Evolutionary conservation across 2,888 invertebrate genomes (phyloP).

Genomic region (Aphodius sticticus): DNA sequence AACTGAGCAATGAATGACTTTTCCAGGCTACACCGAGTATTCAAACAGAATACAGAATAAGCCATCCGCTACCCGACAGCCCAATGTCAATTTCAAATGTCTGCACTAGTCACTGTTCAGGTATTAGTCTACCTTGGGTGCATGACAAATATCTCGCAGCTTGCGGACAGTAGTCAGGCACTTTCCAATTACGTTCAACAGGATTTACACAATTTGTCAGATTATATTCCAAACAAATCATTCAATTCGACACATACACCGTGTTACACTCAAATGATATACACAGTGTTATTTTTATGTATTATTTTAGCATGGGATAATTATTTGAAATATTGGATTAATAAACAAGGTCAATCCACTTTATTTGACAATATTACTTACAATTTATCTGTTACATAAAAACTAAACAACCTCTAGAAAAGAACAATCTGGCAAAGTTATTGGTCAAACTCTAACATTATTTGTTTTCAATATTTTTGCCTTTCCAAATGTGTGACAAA

Average conservation of each 20-base stretch:
- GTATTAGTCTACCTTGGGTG: slow-evolving; percentile 35
- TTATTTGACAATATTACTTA: too few species aligned
- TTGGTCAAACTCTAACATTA: too few species aligned
- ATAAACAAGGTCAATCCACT: too few species aligned
- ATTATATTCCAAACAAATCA: neutral
- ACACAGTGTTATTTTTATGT: too few species aligned
- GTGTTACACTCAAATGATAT: too few species aligned
- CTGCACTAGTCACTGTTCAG: slow-evolving; percentile 34
- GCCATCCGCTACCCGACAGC: slow-evolving; percentile 37
- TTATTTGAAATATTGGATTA: too few species aligned
- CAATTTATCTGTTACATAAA: too few species aligned
- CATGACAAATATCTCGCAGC: slow-evolving; percentile 37
- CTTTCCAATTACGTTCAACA: neutral
- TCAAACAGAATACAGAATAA: slow-evolving; percentile 43
- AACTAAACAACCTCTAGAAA: too few species aligned
- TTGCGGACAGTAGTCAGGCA: slow-evolving; percentile 31
- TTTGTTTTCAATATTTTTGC: too few species aligned
- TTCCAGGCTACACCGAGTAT: neutral
- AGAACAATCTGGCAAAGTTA: too few species aligned
- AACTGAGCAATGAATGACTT: neutral
- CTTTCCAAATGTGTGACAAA: too few species aligned
- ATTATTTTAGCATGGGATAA: too few species aligned
- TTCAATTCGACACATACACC: neutral
- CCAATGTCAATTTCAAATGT: slow-evolving; percentile 50
- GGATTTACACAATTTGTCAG: neutral